phyloP scores from a whole-genome alignment of 2,888 invertebrate species.

The Tenthredo distinguenda region DNA sequence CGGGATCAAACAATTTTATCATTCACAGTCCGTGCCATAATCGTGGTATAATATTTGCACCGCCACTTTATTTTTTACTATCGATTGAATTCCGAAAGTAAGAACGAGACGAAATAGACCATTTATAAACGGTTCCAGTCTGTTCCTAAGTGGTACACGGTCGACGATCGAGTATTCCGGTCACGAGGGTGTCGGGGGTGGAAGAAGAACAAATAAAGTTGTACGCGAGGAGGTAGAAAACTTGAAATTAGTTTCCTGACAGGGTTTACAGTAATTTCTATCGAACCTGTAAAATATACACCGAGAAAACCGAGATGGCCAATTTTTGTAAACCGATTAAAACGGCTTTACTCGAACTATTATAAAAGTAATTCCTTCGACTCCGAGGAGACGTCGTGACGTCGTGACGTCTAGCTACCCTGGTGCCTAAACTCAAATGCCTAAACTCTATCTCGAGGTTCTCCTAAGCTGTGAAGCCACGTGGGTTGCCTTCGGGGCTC shows the following conservation, averaged over 20 bases:
- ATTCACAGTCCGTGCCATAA: background rate
- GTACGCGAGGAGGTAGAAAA: background rate
- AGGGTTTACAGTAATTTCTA: conserved; percentile 40
- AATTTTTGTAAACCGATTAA: background rate
- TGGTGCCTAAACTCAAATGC: conserved; percentile 22
- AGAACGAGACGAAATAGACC: background rate
- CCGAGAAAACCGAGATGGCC: background rate
- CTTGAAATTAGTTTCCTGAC: conserved; percentile 34
- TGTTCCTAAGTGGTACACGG: conserved; percentile 12
- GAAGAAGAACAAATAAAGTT: conserved; percentile 3
- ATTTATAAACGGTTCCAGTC: conserved; percentile 22
- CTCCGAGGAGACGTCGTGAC: no score
- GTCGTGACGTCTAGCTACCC: background rate
- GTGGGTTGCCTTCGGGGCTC: conserved; percentile 5
- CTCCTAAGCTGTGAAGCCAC: background rate
- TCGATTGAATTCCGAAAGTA: background rate
- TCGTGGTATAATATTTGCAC: conserved; percentile 2
- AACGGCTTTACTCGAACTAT: background rate
- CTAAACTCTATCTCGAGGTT: background rate
- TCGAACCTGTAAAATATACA: background rate
- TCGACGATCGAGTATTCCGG: conserved; percentile 19
- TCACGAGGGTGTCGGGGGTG: background rate
- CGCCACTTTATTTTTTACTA: background rate
- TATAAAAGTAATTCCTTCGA: background rate
- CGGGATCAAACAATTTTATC: background rate